Evolutionary conservation across 2,797 vertebrate genomes (phyloP).

Genomic region (Anguilla megastoma): DNA sequence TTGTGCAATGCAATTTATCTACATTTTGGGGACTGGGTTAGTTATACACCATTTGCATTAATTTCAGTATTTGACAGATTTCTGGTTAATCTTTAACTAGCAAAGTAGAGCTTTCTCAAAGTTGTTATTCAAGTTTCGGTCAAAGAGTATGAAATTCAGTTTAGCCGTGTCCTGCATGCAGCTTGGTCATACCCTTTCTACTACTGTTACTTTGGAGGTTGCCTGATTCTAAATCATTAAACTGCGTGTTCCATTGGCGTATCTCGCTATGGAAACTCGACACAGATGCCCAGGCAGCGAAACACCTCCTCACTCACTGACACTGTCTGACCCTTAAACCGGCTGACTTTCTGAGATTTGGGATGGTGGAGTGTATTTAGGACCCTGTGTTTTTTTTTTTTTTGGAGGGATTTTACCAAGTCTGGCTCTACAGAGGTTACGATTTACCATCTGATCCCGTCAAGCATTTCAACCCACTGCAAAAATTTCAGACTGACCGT

Average conservation of each 20-base stretch:
- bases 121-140: not conserved
- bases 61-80: not conserved
- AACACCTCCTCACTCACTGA: not conserved
- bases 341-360: not conserved
- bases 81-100: not conserved
- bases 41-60: not conserved
- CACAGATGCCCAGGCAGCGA: not conserved
- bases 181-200: not conserved
- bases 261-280: slow-evolving; percentile 10
- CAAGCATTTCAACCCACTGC: not conserved
- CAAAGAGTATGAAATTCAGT: not conserved
- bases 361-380: not conserved
- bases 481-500: not conserved
- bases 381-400: not conserved
- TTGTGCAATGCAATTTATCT: not conserved
- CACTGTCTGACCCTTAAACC: not conserved
- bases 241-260: not conserved
- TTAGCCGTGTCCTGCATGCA: not conserved
- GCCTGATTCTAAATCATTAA: not conserved
- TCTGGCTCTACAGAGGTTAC: not conserved
- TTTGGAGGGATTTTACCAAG: not conserved
- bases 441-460: not conserved
- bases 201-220: not conserved
- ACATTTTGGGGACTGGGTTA: not conserved
- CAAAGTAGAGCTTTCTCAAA: not conserved